Evolutionary conservation across 2,888 invertebrate genomes (phyloP).

Genomic region (Netelia melanura): DNA sequence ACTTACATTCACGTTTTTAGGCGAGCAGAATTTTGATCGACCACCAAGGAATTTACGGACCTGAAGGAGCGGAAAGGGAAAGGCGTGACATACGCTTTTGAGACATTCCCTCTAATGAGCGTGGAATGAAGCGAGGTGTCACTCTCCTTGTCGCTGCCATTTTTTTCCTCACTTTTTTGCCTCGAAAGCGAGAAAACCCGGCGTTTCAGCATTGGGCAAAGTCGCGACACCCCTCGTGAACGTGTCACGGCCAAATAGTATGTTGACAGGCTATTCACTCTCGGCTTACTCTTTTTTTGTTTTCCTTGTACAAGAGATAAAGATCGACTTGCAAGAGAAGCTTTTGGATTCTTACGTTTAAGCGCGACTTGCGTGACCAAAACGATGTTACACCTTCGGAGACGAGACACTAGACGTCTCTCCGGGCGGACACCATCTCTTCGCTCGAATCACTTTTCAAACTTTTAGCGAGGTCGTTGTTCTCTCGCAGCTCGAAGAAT

Average conservation of each 20-base stretch:
- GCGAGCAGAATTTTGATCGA: neutral
- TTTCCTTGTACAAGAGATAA: conserved; percentile 22
- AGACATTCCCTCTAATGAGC: conserved; percentile 79
- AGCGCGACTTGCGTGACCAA: conserved; percentile 68
- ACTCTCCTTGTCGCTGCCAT: conserved; percentile 52
- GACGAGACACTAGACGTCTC: conserved; percentile 48
- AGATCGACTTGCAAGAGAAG: conserved; percentile 56
- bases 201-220: conserved; percentile 60
- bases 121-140: conserved; percentile 79
- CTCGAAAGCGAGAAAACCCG: conserved; percentile 28
- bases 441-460: neutral
- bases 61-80: conserved; percentile 36
- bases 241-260: conserved; percentile 76
- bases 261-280: conserved; percentile 80
- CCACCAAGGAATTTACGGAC: neutral
- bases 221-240: conserved; percentile 73
- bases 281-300: conserved; percentile 62
- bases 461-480: conserved; percentile 32
- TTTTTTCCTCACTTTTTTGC: conserved; percentile 66
- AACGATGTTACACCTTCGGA: conserved; percentile 68
- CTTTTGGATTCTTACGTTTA: no score
- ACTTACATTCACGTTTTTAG: neutral
- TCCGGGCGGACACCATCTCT: conserved; percentile 15
- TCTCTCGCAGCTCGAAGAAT: neutral
- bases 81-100: conserved; percentile 73